Percentiles rank a stretch among this genome's conserved stretches.
phyloP scores from a whole-genome alignment of 30 jellyfish, hydroid and myxozoan genomes.

The Hydractinia echinata region DNA sequence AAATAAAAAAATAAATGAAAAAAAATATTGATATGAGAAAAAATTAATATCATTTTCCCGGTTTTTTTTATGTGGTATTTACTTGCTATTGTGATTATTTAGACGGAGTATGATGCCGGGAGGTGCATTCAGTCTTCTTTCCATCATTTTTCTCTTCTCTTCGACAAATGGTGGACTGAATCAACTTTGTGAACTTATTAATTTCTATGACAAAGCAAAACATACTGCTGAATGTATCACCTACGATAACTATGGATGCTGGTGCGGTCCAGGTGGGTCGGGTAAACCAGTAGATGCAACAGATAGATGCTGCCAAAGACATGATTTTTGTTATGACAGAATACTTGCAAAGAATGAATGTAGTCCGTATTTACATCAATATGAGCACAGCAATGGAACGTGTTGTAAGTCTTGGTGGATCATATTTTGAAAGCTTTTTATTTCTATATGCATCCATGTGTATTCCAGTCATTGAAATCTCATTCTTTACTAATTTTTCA shows the following conservation, averaged over 20 bases:
- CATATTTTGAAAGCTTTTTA: too few relatives aligned
- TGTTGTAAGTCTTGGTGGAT: constrained; percentile 12
- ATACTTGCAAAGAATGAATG: constrained; percentile 1
- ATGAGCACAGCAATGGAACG: constrained; percentile 25
- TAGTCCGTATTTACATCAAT: constrained; percentile 32
- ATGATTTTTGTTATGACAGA: constrained; percentile 26
- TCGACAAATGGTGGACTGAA: constrained; percentile 31
- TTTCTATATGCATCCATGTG: too few relatives aligned
- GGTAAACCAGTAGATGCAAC: constrained; percentile 87
- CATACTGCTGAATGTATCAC: constrained; percentile 52
- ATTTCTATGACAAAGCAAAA: constrained; percentile 34
- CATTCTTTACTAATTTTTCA: too few relatives aligned
- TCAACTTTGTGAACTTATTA: constrained; percentile 77
- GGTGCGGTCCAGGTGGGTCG: constrained; percentile 96
- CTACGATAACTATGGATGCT: constrained; percentile 91
- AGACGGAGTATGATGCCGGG: not conserved
- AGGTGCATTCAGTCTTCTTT: too few relatives aligned
- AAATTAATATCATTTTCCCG: too few relatives aligned
- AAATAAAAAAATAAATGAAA: too few relatives aligned
- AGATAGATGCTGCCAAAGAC: constrained; percentile 30
- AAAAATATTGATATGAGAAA: too few relatives aligned
- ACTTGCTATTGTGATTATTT: not conserved
- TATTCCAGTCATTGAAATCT: too few relatives aligned
- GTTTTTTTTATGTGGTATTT: too few relatives aligned
- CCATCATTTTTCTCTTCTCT: not conserved